A percentile compares a stretch with the other conserved stretches of the same genome.
Evolutionary conservation across 2,888 invertebrate species (phyloP).

Genomic region (Orthosia cruda): DNA sequence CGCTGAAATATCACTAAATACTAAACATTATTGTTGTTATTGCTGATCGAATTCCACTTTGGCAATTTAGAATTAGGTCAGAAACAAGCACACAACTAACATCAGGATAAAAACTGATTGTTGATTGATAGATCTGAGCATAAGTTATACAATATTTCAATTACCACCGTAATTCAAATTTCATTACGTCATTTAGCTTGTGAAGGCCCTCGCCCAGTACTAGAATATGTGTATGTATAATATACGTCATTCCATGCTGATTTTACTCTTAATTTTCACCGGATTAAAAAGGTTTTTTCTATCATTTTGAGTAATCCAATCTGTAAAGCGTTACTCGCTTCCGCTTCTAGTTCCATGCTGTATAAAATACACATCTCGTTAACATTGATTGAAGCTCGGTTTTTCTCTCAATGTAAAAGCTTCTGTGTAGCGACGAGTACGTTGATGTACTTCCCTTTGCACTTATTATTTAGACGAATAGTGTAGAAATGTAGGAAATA

Average conservation of each 20-base stretch:
- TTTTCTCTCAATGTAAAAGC: conserved; percentile 58
- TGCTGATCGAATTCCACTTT: too few species aligned
- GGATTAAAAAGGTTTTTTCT: conserved; percentile 52
- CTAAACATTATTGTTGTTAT: too few species aligned
- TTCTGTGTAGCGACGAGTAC: conserved; percentile 12
- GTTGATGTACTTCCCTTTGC: conserved; percentile 9
- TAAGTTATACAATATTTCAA: too few species aligned
- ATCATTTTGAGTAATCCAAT: conserved; percentile 62
- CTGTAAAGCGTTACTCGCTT: conserved; percentile 53
- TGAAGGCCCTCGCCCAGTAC: not conserved
- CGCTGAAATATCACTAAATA: too few species aligned
- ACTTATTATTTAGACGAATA: conserved; percentile 29
- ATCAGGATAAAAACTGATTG: too few species aligned
- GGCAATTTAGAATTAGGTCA: too few species aligned
- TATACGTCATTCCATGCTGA: not conserved
- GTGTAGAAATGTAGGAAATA: not conserved
- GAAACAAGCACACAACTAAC: too few species aligned
- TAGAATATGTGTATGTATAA: too few species aligned
- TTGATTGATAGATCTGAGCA: too few species aligned
- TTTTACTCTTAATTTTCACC: conserved; percentile 30
- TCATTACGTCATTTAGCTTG: not conserved
- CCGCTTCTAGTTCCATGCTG: conserved; percentile 53
- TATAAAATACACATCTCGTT: conserved; percentile 65
- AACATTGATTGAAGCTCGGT: conserved; percentile 60
- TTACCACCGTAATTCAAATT: too few species aligned